Evolutionary conservation across 2,113 vertebrate genomes (phyloP), one percentile per base, ranked within the genome.

Genomic region (Anoura caudifer): DNA sequence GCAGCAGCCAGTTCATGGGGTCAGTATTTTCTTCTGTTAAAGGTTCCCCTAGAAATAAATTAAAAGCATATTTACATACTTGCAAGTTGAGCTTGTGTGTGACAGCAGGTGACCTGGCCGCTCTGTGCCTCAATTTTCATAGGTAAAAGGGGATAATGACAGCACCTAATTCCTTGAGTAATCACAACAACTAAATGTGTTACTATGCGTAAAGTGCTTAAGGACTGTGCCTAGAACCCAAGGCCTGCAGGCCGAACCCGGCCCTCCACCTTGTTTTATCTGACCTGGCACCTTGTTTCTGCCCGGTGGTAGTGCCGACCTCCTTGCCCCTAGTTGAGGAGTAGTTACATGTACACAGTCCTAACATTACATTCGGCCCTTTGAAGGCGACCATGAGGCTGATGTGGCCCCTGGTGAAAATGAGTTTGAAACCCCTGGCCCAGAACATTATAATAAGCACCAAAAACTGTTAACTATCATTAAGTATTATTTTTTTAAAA

Each of bases 401-500:
- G 56, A 59, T 59, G 56, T 59, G 56, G 56, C 7, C 9, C 22
- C 56, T 7, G 7, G 22, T 24, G 56, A 59, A 59, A 59, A 24
- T 59, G 56, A 59, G 56, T 59, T 59, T 59, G 20, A 59, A 7
- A 59, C 56, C 56, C 22, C 22, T 59, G 56, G 15, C 43, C 33
- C 92, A 90, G 38, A 54, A 93, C 47, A 89, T 26, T 65, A 14
- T 63, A 93, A 41, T 15, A 92, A 92, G 50, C 16, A 95, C 54
- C 24, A 88, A 84, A 83, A 89, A 93, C 10, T 81, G 31, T 43
- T 91, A 87, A 67, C 83, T 45, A 82, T 38, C 69, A 31, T 75
- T 72, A 81, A 38, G 19, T 52, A 88, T 19, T 89, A 36, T 82
- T 85, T 92, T 95, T 86, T 94, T 38, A 82, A 93, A 92, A 93